A percentile compares a stretch with the other conserved stretches of the same genome.
phyloP scores from a whole-genome alignment of 2,888 invertebrate genomes.

The Acanthosepion pharaonis region DNA sequence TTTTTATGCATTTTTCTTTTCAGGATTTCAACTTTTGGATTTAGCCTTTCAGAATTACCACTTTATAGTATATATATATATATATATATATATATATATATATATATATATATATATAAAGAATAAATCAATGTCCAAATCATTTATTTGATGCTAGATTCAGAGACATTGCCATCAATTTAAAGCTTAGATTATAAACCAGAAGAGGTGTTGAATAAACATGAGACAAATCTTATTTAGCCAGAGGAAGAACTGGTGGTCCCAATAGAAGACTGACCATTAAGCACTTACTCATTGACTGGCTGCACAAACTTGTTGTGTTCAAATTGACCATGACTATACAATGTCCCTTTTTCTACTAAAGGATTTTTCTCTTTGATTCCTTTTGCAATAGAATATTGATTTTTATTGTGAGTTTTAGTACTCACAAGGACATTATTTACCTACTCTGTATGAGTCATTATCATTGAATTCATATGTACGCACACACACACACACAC shows the following conservation, averaged over 20 bases:
- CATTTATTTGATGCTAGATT: neutral
- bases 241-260: neutral
- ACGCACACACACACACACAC: neutral
- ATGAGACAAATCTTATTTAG: neutral
- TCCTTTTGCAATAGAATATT: neutral
- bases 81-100: too few species aligned
- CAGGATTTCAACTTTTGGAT: too few species aligned
- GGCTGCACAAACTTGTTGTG: neutral
- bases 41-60: neutral
- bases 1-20: too few species aligned
- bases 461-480: neutral
- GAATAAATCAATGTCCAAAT: neutral
- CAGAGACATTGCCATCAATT: neutral
- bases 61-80: neutral
- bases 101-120: neutral
- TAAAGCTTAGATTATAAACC: neutral
- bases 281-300: neutral
- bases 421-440: neutral
- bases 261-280: neutral
- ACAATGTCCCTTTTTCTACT: neutral
- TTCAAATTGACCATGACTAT: neutral
- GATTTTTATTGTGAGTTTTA: neutral
- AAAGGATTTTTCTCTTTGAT: neutral
- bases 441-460: neutral
- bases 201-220: neutral